Conservation (phyloP, 2,797 vertebrate species). For the Smutsia temminckii region DNA sequence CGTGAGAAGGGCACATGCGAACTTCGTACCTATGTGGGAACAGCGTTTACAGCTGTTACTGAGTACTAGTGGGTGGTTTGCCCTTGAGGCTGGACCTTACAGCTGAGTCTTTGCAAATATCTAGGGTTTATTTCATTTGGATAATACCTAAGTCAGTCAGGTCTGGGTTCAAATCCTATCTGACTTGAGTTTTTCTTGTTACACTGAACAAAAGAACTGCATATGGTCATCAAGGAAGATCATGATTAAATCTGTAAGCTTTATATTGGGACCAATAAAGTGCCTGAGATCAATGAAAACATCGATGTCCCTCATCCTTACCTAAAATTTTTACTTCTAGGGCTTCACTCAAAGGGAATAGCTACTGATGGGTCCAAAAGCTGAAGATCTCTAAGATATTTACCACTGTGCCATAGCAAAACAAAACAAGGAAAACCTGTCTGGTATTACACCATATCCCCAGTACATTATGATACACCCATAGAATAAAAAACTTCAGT, state of each 20-base stretch:
- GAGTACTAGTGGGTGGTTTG: background rate
- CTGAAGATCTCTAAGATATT: background rate
- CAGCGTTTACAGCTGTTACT: background rate
- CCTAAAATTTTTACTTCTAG: background rate
- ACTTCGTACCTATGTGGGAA: background rate
- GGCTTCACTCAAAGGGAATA: background rate
- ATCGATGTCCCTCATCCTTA: background rate
- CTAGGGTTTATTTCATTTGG: background rate
- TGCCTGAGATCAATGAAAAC: background rate
- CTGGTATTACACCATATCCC: background rate
- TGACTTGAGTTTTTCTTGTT: background rate
- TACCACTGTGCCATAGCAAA: background rate
- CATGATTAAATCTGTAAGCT: background rate
- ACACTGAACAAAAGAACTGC: background rate
- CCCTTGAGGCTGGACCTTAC: background rate
- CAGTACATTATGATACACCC: background rate
- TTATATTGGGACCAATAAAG: background rate
- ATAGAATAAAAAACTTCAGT: background rate
- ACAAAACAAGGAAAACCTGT: background rate
- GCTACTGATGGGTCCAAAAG: background rate
- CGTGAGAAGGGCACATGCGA: background rate
- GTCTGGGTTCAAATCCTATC: conserved; percentile 13
- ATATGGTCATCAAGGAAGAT: background rate
- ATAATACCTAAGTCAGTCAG: background rate
- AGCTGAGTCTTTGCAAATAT: background rate